A percentile compares a stretch with the other conserved stretches of the same genome.
Conservation (phyloP, 2,113 vertebrate species). For the Sander vitreus region DNA sequence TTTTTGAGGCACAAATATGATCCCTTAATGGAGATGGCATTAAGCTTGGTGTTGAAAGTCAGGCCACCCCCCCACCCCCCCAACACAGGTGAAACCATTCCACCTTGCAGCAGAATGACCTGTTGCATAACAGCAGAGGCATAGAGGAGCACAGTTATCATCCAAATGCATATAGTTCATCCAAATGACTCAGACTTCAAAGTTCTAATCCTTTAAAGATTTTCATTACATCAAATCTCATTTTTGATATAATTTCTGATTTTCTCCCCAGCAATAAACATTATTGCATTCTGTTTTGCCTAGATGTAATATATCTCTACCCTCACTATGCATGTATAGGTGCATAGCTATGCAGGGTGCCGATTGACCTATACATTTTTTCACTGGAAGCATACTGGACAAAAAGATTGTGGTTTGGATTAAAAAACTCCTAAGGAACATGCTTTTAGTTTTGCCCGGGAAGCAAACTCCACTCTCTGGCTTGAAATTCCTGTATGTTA, state of each 20-base stretch:
- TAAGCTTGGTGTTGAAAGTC: constrained; percentile 52
- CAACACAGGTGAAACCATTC: constrained; percentile 55
- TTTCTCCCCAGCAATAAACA: no score
- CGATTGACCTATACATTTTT: not conserved
- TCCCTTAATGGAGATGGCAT: constrained; percentile 68
- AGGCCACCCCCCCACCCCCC: not conserved
- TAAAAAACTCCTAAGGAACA: no score
- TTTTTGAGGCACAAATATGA: constrained; percentile 69
- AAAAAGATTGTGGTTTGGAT: not conserved
- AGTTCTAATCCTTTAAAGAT: not conserved
- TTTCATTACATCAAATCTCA: not conserved
- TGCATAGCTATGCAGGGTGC: not conserved
- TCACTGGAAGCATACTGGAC: not conserved
- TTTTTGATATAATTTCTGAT: not conserved
- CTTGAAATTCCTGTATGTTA: no score
- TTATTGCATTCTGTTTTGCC: no score
- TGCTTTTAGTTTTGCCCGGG: no score
- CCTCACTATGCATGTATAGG: not conserved
- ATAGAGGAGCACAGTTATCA: constrained; percentile 27
- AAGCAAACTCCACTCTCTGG: no score
- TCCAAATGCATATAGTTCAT: not conserved
- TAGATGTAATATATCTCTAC: no score
- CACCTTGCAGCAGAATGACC: constrained; percentile 31
- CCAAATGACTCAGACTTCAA: not conserved
- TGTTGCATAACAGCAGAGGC: constrained; percentile 53